These are phyloP conservation scores for Ferrisia virgata DNA, from an alignment of 2,888 invertebrate species.

Conservation along the genomic window DNA sequence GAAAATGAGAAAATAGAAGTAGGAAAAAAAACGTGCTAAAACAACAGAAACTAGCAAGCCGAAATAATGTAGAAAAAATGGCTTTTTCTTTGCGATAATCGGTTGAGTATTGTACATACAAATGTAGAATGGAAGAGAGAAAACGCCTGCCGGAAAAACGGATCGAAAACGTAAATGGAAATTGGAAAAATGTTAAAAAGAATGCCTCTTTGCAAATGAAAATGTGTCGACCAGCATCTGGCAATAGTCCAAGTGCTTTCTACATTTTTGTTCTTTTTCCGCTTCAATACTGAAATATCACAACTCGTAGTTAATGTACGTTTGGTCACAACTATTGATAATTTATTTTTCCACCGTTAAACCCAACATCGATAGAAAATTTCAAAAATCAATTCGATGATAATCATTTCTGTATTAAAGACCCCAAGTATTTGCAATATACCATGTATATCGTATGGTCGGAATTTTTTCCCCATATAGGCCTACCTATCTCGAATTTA, in stretches of 20 bases:
- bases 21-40: slow-evolving; percentile 16
- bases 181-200: slow-evolving; percentile 43
- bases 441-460: too few relatives aligned
- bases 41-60: slow-evolving; percentile 23
- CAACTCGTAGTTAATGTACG: background rate
- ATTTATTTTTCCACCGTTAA: background rate
- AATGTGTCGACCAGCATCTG: slow-evolving; percentile 41
- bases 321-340: background rate
- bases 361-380: background rate
- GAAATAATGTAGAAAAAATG: slow-evolving; percentile 36
- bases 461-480: background rate
- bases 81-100: slow-evolving; percentile 42
- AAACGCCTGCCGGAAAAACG: slow-evolving; percentile 14
- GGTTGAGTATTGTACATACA: background rate
- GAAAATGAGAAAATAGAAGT: background rate
- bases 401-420: background rate
- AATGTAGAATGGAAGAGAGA: background rate
- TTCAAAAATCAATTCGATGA: background rate
- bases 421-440: background rate
- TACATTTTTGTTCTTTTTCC: slow-evolving; percentile 14
- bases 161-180: slow-evolving; percentile 43
- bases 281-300: background rate
- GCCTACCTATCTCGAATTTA: background rate
- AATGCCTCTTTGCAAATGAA: slow-evolving; percentile 41
- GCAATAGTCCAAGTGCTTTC: slow-evolving; percentile 38